A percentile compares a stretch with the other conserved stretches of the same genome.
Evolutionary conservation across 2,888 invertebrate species (phyloP).

Genomic region (Himalopsyche japonica): DNA sequence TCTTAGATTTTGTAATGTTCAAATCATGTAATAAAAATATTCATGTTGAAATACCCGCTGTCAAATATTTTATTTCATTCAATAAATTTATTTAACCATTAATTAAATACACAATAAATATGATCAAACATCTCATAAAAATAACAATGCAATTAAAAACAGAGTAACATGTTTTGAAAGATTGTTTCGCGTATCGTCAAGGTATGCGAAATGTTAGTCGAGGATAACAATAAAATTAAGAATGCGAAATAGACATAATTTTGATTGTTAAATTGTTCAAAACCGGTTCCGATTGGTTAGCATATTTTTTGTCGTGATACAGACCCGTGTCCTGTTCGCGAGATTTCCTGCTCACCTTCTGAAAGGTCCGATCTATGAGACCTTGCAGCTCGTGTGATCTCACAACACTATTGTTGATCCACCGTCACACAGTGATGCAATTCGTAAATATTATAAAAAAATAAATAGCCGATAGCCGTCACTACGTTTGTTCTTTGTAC

Average conservation of each 20-base stretch:
- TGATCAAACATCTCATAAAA: background rate
- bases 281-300: background rate
- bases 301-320: background rate
- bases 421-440: background rate
- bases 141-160: background rate
- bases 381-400: background rate
- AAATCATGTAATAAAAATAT: too few relatives aligned
- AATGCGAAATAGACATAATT: background rate
- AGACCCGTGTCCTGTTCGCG: background rate
- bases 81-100: too few relatives aligned
- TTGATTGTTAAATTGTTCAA: background rate
- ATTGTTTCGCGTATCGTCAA: background rate
- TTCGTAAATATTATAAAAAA: background rate
- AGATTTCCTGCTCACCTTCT: background rate
- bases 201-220: background rate
- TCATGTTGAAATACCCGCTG: too few relatives aligned
- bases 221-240: background rate
- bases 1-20: too few relatives aligned
- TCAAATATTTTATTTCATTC: too few relatives aligned
- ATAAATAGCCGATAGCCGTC: too few relatives aligned
- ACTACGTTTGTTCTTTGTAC: too few relatives aligned
- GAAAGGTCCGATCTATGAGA: background rate
- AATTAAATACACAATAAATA: background rate
- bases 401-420: background rate
- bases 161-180: background rate